phyloP scores from a whole-genome alignment of 2,113 vertebrate species.

The Cromileptes altivelis region DNA sequence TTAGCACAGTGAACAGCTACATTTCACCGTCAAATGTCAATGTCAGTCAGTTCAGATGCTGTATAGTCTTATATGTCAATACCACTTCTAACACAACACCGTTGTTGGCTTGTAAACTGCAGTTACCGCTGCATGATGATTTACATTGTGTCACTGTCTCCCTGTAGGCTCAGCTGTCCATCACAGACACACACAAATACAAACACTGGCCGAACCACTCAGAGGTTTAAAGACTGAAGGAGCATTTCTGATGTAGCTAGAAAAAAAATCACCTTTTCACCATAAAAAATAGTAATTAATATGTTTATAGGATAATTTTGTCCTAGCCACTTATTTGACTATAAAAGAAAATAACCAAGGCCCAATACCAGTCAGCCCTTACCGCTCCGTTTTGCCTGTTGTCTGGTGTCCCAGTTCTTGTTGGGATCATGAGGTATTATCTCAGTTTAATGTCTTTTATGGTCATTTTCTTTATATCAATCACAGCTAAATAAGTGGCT shows the following conservation, averaged over 20 bases:
- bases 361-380: too few species aligned
- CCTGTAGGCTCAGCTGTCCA: constrained; percentile 35
- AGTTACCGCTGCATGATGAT: constrained; percentile 7
- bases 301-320: too few species aligned
- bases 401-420: too few species aligned
- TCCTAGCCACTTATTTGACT: neutral
- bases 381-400: too few species aligned
- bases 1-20: neutral
- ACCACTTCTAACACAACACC: constrained; percentile 6
- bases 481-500: too few species aligned
- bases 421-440: too few species aligned
- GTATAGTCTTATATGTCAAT: neutral
- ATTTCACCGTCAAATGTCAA: constrained; percentile 5
- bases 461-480: too few species aligned
- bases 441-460: too few species aligned
- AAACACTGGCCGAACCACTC: constrained; percentile 6
- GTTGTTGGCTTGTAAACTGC: constrained; percentile 25
- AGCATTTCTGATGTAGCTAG: neutral
- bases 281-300: too few species aligned
- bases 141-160: constrained; percentile 20
- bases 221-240: neutral
- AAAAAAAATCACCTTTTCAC: too few species aligned
- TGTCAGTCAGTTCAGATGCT: constrained; percentile 3
- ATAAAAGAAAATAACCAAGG: neutral
- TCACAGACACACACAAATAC: constrained; percentile 32